Conservation (phyloP, 2,888 invertebrate species). For the Loripinus fragilis region DNA sequence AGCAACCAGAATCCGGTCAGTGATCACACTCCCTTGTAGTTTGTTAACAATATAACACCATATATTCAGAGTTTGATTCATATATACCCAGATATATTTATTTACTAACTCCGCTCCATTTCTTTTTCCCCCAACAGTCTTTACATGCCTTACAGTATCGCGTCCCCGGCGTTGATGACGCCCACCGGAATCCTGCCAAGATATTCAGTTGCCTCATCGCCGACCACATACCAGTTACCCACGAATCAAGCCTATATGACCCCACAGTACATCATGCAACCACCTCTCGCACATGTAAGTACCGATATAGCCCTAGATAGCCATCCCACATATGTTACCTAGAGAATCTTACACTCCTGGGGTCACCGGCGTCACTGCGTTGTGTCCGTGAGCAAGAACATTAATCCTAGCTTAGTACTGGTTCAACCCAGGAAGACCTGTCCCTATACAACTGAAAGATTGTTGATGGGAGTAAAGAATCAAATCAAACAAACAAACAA, state of each 20-base stretch:
- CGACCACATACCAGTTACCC: constrained; percentile 81
- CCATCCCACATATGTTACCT: too few relatives aligned
- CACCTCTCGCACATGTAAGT: constrained; percentile 77
- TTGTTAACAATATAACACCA: not conserved
- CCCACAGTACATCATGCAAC: constrained; percentile 78
- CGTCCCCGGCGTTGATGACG: constrained; percentile 65
- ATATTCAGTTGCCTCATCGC: constrained; percentile 77
- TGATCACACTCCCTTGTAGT: too few relatives aligned
- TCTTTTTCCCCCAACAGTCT: constrained; percentile 49
- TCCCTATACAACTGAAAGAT: too few relatives aligned
- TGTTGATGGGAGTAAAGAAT: too few relatives aligned
- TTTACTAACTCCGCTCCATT: constrained; percentile 23
- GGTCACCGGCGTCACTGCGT: too few relatives aligned
- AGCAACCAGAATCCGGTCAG: too few relatives aligned
- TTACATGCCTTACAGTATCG: constrained; percentile 74
- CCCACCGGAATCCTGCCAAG: constrained; percentile 77
- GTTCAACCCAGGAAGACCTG: too few relatives aligned
- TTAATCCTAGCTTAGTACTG: too few relatives aligned
- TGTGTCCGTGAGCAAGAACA: too few relatives aligned
- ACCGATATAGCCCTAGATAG: not conserved
- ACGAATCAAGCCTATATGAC: constrained; percentile 63
- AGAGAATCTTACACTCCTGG: too few relatives aligned
- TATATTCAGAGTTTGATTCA: constrained; percentile 11
- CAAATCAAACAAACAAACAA: too few relatives aligned
- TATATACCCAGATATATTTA: constrained; percentile 36